phyloP scores from a whole-genome alignment of 1,140 invertebrate genomes.

The Drosophila teissieri region DNA sequence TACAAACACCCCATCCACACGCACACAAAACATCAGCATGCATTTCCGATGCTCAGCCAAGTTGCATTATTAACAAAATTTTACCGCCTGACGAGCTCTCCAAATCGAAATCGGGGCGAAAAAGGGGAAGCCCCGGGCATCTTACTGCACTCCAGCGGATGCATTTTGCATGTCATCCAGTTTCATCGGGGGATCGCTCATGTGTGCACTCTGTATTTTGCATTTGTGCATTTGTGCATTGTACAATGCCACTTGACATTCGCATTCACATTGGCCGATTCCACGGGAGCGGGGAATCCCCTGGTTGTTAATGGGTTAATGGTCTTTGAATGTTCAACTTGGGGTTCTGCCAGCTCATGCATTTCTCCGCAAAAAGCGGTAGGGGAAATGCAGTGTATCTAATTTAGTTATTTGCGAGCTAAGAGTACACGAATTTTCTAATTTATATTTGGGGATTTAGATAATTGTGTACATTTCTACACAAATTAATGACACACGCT shows the following conservation, averaged over 20 bases:
- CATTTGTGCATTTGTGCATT: slow-evolving; percentile 23
- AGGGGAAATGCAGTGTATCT: background rate
- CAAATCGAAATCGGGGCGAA: slow-evolving; percentile 9
- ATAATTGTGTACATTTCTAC: background rate
- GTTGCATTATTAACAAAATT: slow-evolving; percentile 56
- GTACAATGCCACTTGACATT: slow-evolving; percentile 68
- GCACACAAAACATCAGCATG: slow-evolving; percentile 40
- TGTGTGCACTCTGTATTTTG: slow-evolving; percentile 50
- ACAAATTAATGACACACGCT: too few relatives aligned
- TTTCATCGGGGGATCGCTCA: slow-evolving; percentile 55
- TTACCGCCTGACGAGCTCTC: slow-evolving; percentile 58
- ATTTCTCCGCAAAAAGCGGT: slow-evolving; percentile 9
- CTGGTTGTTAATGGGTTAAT: slow-evolving; percentile 41
- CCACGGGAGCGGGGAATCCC: slow-evolving; percentile 1
- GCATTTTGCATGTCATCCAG: slow-evolving; percentile 52
- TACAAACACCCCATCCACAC: background rate
- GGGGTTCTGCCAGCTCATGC: slow-evolving; percentile 12
- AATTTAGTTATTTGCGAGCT: background rate
- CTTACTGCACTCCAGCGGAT: slow-evolving; percentile 64
- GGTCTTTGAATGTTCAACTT: slow-evolving; percentile 41
- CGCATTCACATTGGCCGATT: slow-evolving; percentile 37
- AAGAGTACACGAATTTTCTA: background rate
- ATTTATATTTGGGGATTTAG: background rate
- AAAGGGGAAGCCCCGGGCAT: slow-evolving; percentile 32
- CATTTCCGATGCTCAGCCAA: slow-evolving; percentile 49